phyloP scores from a whole-genome alignment of 2,113 vertebrate species.

The Gadus macrocephalus region DNA sequence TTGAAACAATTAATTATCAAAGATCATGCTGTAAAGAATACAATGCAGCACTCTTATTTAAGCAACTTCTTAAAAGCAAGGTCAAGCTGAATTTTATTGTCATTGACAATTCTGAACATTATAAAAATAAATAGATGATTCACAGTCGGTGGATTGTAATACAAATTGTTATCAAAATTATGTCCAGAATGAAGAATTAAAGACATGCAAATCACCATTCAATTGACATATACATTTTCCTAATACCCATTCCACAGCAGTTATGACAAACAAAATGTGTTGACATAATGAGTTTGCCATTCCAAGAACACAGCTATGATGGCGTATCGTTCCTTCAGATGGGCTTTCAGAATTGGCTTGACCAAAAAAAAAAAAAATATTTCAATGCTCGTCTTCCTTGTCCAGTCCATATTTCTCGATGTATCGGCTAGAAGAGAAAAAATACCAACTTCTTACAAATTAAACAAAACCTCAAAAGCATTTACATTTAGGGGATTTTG shows the following conservation, averaged over 20 bases:
- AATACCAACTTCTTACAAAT: not conserved
- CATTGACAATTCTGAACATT: conserved; percentile 64
- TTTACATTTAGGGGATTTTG: no score
- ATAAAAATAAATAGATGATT: conserved; percentile 80
- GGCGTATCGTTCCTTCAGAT: conserved; percentile 47
- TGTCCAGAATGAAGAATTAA: conserved; percentile 70
- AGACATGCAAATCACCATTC: conserved; percentile 74
- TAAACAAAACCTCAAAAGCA: not conserved
- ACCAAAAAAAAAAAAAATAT: conserved; percentile 18
- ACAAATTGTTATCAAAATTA: conserved; percentile 81
- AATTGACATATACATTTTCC: conserved; percentile 56
- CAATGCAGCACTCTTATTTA: not conserved
- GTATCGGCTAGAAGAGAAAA: conserved; percentile 61
- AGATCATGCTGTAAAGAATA: not conserved
- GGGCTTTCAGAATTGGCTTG: conserved; percentile 41
- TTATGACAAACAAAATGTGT: conserved; percentile 42
- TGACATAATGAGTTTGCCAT: conserved; percentile 59
- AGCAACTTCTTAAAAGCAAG: conserved; percentile 32
- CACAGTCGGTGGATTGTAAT: conserved; percentile 73
- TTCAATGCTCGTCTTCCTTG: conserved; percentile 62
- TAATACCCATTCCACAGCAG: conserved; percentile 35
- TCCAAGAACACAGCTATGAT: conserved; percentile 49
- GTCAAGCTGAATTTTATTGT: conserved; percentile 68
- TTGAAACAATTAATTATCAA: no score
- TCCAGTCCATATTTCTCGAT: conserved; percentile 73